Percentiles rank a stretch among this genome's conserved stretches.
Conservation (phyloP, 2,113 vertebrate species). For the Spea bombifrons region DNA sequence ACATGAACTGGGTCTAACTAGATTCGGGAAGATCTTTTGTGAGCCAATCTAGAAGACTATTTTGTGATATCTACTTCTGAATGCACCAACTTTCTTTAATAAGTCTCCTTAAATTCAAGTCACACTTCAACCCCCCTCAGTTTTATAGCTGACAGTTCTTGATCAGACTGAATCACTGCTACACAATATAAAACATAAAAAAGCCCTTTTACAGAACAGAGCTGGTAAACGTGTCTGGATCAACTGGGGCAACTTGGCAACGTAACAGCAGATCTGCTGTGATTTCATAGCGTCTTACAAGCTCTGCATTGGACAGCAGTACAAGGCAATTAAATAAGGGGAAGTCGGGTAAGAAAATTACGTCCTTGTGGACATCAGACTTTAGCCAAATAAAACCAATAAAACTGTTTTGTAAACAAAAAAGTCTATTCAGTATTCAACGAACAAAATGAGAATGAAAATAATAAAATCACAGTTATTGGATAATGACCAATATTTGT, state of each 20-base stretch:
- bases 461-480: constrained; percentile 28
- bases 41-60: no score
- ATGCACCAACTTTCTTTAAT: no score
- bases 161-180: neutral
- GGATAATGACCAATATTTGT: constrained; percentile 36
- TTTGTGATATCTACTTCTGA: no score
- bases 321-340: constrained; percentile 30
- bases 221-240: neutral
- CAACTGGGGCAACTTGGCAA: neutral
- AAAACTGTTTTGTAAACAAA: constrained; percentile 43
- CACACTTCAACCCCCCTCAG: neutral
- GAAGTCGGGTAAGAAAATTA: neutral
- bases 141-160: neutral
- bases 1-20: no score
- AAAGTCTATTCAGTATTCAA: constrained; percentile 28
- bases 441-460: constrained; percentile 33
- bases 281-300: constrained; percentile 10
- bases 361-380: neutral
- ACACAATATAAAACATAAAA: neutral
- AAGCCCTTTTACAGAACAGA: neutral
- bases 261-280: constrained; percentile 14
- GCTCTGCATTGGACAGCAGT: neutral
- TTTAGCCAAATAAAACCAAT: constrained; percentile 40
- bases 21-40: no score
- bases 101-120: neutral